Conservation (phyloP, 2,888 invertebrate genomes). For the Scelioninae gen. 1 region DNA sequence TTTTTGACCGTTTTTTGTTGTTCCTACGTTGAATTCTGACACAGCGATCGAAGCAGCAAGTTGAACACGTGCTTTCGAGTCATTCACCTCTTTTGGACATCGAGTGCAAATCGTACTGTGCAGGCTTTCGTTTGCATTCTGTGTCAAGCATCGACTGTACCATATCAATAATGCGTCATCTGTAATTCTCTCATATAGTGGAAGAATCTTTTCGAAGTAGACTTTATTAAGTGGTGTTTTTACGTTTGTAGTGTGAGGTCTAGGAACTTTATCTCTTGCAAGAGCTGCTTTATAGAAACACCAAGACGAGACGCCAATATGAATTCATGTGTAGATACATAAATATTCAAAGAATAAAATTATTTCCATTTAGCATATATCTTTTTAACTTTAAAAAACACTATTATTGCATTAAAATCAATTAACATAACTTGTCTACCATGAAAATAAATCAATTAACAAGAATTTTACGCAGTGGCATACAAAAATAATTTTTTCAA, state of each 20-base stretch:
- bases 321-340: background rate
- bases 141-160: constrained; percentile 46
- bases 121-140: constrained; percentile 60
- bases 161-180: constrained; percentile 35
- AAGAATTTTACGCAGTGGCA: too few relatives aligned
- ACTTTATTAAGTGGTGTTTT: constrained; percentile 42
- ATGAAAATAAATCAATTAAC: too few relatives aligned
- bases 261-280: constrained; percentile 45
- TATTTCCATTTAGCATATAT: too few relatives aligned
- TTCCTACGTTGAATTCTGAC: constrained; percentile 23
- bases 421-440: too few relatives aligned
- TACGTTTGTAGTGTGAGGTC: constrained; percentile 37
- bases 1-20: constrained; percentile 7
- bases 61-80: constrained; percentile 3
- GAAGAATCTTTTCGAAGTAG: constrained; percentile 46
- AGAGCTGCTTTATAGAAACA: constrained; percentile 66
- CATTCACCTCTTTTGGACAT: constrained; percentile 11
- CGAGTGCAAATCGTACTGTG: constrained; percentile 40
- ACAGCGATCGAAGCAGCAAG: constrained; percentile 21
- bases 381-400: too few relatives aligned
- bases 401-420: too few relatives aligned
- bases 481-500: too few relatives aligned
- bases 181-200: constrained; percentile 44
- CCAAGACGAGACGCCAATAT: constrained; percentile 56
- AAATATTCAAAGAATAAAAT: too few relatives aligned